Evolutionary conservation across 2,797 vertebrate genomes (phyloP).

Genomic region (Oryzias dopingdopingensis): DNA sequence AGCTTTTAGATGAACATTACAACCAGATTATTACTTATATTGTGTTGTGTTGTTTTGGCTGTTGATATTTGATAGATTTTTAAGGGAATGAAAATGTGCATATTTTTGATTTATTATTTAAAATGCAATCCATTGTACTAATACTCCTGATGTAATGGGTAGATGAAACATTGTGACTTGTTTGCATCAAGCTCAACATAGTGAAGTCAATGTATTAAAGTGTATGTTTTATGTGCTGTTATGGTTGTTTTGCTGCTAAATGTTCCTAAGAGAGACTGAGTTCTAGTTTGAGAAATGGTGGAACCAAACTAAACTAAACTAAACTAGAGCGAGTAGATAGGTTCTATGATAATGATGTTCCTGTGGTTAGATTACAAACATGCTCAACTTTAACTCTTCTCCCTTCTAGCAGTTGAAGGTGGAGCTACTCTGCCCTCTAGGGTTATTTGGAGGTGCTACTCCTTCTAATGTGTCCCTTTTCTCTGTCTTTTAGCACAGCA

Average conservation of each 20-base stretch:
- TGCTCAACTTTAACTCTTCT: neutral
- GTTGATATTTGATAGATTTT: slow-evolving; percentile 4
- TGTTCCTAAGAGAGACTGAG: too few relatives aligned
- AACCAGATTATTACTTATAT: slow-evolving; percentile 1
- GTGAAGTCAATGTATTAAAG: too few relatives aligned
- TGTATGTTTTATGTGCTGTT: too few relatives aligned
- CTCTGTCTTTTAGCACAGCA: slow-evolving; percentile 84
- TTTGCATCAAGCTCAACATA: too few relatives aligned
- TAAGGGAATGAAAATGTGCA: neutral
- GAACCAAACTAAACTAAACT: too few relatives aligned
- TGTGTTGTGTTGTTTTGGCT: neutral
- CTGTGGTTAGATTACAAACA: slow-evolving; percentile 5
- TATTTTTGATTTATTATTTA: neutral
- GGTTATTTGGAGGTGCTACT: slow-evolving; percentile 21
- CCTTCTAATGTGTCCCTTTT: neutral
- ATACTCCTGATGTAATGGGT: too few relatives aligned
- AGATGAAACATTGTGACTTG: too few relatives aligned
- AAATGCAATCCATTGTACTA: neutral
- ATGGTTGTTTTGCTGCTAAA: too few relatives aligned
- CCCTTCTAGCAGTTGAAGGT: slow-evolving; percentile 8
- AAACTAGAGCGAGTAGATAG: too few relatives aligned
- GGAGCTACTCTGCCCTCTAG: slow-evolving; percentile 57
- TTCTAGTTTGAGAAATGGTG: too few relatives aligned
- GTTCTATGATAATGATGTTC: too few relatives aligned
- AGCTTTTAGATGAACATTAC: slow-evolving; percentile 2